Evolutionary conservation across 2,113 vertebrate species (phyloP), one percentile per base, ranked within the genome.

Genomic region (Eublepharis macularius): DNA sequence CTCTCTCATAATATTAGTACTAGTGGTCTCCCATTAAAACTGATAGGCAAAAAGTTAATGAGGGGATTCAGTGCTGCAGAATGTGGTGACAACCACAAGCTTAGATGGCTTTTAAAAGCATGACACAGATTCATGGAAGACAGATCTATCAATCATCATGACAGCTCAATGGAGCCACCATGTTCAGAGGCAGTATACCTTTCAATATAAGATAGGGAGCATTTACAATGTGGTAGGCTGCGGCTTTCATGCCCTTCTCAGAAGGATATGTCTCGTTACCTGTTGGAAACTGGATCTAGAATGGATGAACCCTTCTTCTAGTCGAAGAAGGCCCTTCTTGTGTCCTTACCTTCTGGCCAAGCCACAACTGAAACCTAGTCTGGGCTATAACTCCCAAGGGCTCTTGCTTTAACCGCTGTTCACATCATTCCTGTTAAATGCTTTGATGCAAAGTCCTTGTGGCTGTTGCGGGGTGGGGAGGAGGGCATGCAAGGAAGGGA

Each of bases 401-500:
- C 76, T 80, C 49, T 73, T 11, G 49, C 51, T 85, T 60, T 79
- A 85, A 85, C 47, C 66, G 29, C 81, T 12, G 76, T 26, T 78
- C 51, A 3, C 57, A 51, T 60, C 66, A 51, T 47, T 49, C 45
- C 74, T 63, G 74, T 39, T 39, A 65, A 72, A 66, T 74, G n/a
- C 43, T 87, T 77, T 79, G 85, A 47, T 85, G 60, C 69, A 74
- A 73, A 85, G 76, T 63, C 84, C 80, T 78, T 70, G 41, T 14
- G 6, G 51, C 54, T 26, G 1, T 1, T 66, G 65, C 3, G 0
- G 39, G 75, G 76, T 1, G n/a, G 78, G 69, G 47, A 45, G 6
- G 43, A 19, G 85, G 82, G 26, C 12, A 24, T n/a, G 14, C 29
- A 19, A 51, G 26, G 54, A 21, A 79, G 60, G 16, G 81, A 45